phyloP scores from a whole-genome alignment of 2,113 vertebrate genomes.

The Myodes glareolus region DNA sequence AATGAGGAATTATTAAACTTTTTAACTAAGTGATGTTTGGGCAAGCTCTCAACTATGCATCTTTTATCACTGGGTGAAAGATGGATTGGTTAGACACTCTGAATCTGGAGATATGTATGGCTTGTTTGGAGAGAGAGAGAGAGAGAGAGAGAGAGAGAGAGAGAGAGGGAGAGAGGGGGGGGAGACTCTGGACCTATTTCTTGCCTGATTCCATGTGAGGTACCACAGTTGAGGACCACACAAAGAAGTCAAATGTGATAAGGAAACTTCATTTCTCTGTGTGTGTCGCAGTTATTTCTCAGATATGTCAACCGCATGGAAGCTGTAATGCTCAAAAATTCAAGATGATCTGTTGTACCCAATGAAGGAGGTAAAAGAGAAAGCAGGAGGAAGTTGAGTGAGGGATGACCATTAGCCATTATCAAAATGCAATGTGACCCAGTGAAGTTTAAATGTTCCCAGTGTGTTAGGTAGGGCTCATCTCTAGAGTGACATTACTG shows the following conservation, averaged over 20 bases:
- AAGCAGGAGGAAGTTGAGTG: neutral
- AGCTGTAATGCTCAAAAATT: neutral
- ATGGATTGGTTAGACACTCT: neutral
- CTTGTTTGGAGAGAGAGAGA: too few relatives aligned
- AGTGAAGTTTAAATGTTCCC: neutral
- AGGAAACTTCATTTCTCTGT: neutral
- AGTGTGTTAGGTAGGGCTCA: neutral
- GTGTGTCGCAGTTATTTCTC: too few relatives aligned
- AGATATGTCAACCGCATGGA: neutral
- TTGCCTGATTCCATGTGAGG: neutral
- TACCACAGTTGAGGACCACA: too few relatives aligned
- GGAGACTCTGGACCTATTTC: neutral
- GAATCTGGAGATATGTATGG: neutral
- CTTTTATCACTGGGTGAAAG: neutral
- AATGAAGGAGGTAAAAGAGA: neutral
- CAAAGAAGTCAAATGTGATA: neutral
- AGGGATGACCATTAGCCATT: neutral
- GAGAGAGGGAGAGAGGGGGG: neutral
- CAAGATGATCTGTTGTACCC: neutral
- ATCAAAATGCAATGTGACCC: neutral
- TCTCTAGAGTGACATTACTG: too few relatives aligned
- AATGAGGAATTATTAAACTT: neutral
- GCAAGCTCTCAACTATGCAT: neutral
- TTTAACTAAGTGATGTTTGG: neutral
- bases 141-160: neutral